A percentile compares a stretch with the other conserved stretches of the same genome.
Conservation (phyloP, 1,140 invertebrate genomes). For the Mylabris phalerata region DNA sequence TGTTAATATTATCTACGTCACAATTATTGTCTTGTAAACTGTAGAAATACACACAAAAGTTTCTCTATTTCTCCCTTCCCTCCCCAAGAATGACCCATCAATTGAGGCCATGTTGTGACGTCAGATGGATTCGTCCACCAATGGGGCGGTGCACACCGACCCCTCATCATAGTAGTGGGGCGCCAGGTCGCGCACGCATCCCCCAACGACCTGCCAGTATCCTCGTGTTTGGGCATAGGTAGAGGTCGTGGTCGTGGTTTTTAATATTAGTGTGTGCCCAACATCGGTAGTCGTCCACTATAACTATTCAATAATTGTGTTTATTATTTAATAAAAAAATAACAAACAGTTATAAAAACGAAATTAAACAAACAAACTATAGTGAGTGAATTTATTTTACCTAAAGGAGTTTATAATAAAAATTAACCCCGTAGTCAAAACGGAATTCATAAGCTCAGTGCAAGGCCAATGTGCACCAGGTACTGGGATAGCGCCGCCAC, state of each 20-base stretch:
- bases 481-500: conserved; percentile 4
- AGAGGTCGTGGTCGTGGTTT: conserved; percentile 10
- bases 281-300: background rate
- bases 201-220: conserved; percentile 12
- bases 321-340: too few species aligned
- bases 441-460: conserved; percentile 38
- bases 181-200: background rate
- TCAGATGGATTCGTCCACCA: conserved; percentile 18
- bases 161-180: conserved; percentile 4
- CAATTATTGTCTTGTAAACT: too few species aligned
- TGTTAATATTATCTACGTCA: too few species aligned
- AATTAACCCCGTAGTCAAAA: conserved; percentile 22
- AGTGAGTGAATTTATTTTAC: too few species aligned
- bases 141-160: conserved; percentile 13
- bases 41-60: background rate
- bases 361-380: background rate
- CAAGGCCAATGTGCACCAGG: conserved; percentile 39
- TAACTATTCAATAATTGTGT: background rate
- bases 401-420: too few species aligned
- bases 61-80: conserved; percentile 3
- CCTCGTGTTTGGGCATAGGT: conserved; percentile 20
- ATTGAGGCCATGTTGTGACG: conserved; percentile 28
- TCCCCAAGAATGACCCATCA: background rate
- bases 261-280: background rate
- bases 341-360: background rate